Conservation (phyloP, 2,888 invertebrate genomes). For the Diploptera punctata region DNA sequence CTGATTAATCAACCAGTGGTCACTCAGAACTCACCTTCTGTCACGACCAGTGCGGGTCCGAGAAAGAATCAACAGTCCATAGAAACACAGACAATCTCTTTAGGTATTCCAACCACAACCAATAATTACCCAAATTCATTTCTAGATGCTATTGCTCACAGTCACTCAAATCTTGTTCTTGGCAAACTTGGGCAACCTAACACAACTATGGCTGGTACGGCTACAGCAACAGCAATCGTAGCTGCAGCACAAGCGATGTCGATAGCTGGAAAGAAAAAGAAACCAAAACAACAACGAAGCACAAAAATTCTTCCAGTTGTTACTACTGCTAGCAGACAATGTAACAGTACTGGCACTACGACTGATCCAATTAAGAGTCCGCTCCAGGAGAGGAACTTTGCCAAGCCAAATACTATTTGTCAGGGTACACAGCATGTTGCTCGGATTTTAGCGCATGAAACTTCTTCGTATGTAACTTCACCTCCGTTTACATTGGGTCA, state of each 20-base stretch:
- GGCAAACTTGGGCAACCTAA: slow-evolving; percentile 18
- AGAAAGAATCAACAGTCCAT: slow-evolving; percentile 37
- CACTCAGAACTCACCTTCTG: neutral
- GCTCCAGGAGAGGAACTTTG: slow-evolving; percentile 16
- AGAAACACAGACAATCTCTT: slow-evolving; percentile 39
- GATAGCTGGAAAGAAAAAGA: slow-evolving; percentile 24
- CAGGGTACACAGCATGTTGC: slow-evolving; percentile 11
- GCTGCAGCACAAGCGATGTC: slow-evolving; percentile 4
- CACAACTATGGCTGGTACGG: neutral
- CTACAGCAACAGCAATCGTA: neutral
- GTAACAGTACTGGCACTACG: slow-evolving; percentile 8
- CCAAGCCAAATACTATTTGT: slow-evolving; percentile 9
- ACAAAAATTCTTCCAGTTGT: slow-evolving; percentile 16
- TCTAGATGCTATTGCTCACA: slow-evolving; percentile 40
- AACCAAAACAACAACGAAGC: slow-evolving; percentile 7
- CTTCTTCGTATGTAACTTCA: slow-evolving; percentile 2
- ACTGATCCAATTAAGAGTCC: slow-evolving; percentile 21
- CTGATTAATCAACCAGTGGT: slow-evolving; percentile 29
- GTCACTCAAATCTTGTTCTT: slow-evolving; percentile 32
- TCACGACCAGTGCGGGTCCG: neutral
- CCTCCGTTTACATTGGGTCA: neutral
- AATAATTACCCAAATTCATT: slow-evolving; percentile 37
- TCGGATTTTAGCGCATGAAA: neutral
- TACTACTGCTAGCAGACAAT: neutral
- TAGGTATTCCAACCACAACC: slow-evolving; percentile 23